phyloP scores from a whole-genome alignment of 2,113 vertebrate species.

The Cromileptes altivelis region DNA sequence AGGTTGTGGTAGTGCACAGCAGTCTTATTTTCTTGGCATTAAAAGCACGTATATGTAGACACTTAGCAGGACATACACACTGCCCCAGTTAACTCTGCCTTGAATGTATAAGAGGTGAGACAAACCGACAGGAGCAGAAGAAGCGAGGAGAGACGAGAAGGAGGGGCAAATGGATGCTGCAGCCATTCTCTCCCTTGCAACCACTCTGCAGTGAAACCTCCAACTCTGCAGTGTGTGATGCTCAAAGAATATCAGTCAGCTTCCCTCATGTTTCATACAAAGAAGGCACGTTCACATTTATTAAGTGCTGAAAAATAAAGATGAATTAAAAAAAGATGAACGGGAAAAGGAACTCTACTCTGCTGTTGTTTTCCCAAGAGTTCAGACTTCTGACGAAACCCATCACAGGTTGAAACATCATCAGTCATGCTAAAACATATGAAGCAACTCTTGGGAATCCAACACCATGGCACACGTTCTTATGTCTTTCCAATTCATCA shows the following conservation, averaged over 20 bases:
- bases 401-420: not conserved
- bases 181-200: slow-evolving; percentile 20
- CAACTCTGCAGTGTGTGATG: slow-evolving; percentile 28
- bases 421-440: slow-evolving; percentile 18
- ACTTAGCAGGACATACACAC: not conserved
- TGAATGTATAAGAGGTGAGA: slow-evolving; percentile 41
- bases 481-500: slow-evolving; percentile 5
- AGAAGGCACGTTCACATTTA: not conserved
- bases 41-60: not conserved
- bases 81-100: slow-evolving; percentile 45
- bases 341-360: not conserved
- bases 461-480: not conserved
- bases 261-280: slow-evolving; percentile 2
- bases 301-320: not conserved
- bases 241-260: slow-evolving; percentile 19
- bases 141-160: slow-evolving; percentile 1
- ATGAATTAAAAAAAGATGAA: not conserved
- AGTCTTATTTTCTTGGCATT: not conserved
- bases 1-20: not conserved
- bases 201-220: slow-evolving; percentile 32
- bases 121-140: slow-evolving; percentile 52
- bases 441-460: slow-evolving; percentile 1
- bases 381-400: not conserved
- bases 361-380: slow-evolving; percentile 6
- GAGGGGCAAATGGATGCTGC: slow-evolving; percentile 31